Base-by-base conservation (phyloP, 2,888 invertebrate species). In the Frankliniella fusca region DNA sequence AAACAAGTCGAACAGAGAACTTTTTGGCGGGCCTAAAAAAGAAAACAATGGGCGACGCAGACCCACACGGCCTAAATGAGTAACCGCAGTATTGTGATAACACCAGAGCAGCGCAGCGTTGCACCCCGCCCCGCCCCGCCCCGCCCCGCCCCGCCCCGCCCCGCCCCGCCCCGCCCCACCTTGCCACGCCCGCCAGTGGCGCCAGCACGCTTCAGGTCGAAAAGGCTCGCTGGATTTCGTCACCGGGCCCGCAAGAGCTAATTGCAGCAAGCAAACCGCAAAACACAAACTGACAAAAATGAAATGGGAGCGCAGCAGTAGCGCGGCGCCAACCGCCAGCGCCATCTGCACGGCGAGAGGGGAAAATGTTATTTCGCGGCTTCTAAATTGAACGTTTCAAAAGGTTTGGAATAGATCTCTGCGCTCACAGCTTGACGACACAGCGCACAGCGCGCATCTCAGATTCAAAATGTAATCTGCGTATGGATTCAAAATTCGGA, bases 261-360 rank as follows among this genome's bases (percentile, higher is more conserved):
- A 61, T 61, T 61, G 61, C 61, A 18, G 61, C 61, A 61, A 27
- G 70, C 70, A 76, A 76, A 76, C 70, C 70, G 70, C 70, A 76
- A 76, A 76, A 76, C 70, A 76, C 70, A 76, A 76, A 76, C 70
- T 27, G 70, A 76, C 70, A 76, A 76, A 76, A 76, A 76, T 76
- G 70, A 76, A 76, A 76, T 23, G 70, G 70, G 70, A 76, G 70
- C 70, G 70, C 27, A 11, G 23, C 70, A 27, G 23, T 27, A 12
- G 23, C 70, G 70, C 61, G 61, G 20, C 61, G 61, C 61, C 61
- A n/a, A 20, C 61, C 61, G 61, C 61, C 0, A n/a, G 20, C 61
- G 61, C 54, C 54, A 38, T 38, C 38, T 38, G 38, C 54, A 2
- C 38, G 38, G 38, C 38, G 3, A 38, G 38, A 2, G 38, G 38